Base-by-base conservation (phyloP, 2,797 vertebrate species). In the Pogoniulus pusillus region DNA sequence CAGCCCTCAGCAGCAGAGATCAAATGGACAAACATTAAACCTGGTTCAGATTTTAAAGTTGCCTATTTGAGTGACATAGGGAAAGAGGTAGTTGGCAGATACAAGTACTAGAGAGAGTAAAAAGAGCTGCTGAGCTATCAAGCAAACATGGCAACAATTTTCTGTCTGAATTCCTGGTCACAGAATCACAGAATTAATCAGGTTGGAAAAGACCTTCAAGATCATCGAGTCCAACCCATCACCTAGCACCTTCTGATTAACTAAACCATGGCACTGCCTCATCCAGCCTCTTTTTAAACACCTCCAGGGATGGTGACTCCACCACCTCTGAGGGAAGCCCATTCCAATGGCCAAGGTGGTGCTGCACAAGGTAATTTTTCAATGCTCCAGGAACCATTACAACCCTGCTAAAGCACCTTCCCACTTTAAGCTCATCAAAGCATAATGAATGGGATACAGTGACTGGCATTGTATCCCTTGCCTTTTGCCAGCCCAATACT, bases 21-120 rank as follows among this genome's bases (percentile, higher is more conserved):
- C 92, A 98, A 98, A 91, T 97, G 98, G 97, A 96, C 98, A 95
- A 98, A 98, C 97, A 97, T 97, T 94, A 98, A 97, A 95, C 96
- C 95, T 78, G 95, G 97, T 63, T 97, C 86, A 94, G 63, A 90
- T 94, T 96, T 98, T 63, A 96, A 98, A 96, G 97, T 98, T 84
- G 93, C 97, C 95, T 98, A 83, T 94, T 96, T 98, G 18, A 97
- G 96, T 23, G 96, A 98, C 96, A 98, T 96, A 95, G 97, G 96
- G 97, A 98, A 93, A 97, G 97, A 57, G 34, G 9, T 45, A 66
- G 26, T 55, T 85, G 70, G 72, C 72, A 95, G 35, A 35, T 72
- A 41, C 23, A 45, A 53, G 29, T 64, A 49, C 43, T 59, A 78
- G 32, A 30, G 59, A 82, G 58, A 77, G 24, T 54, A 69, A 85